Base-by-base conservation (phyloP, 2,888 invertebrate genomes). In the Yponomeuta evonymella region DNA sequence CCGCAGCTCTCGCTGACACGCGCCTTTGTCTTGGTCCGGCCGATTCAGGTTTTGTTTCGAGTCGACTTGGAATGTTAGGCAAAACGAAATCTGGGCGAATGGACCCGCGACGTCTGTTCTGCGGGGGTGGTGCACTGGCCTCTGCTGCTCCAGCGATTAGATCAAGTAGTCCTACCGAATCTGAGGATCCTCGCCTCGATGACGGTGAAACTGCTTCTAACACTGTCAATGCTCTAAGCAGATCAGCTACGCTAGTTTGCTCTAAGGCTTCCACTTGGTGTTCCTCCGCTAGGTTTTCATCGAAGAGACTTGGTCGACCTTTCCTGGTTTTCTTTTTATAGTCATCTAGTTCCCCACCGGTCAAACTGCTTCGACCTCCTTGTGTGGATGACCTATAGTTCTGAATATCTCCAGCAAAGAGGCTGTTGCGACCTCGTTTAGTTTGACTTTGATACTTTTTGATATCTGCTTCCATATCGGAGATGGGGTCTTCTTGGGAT, bases 181-280 rank as follows among this genome's bases (percentile, higher is more conserved):
- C 82, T 65, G 72, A 71, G 62, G 75, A 75, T 51, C 75, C 74
- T 11, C 73, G 74, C 36, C 76, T 74, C 70, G 76, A 79, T 71
- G 81, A 81, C 48, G 81, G 81, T 23, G 76, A 76, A 58, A 86
- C 88, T 6, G 91, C 90, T 75, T 92, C 90, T 75, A 97, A 90
- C n/a, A 95, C 94, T 68, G 96, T 95, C 69, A 97, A 86, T 0
- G 96, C 96, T 71, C 96, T 92, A 43, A 97, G 93, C 71, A 97
- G 93, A 85, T 97, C 97, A 1, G 96, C 97, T 15, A 97, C 93
- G 33, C 96, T 96, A 0, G 97, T 97, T 77, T 96, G 95, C 83
- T 97, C 97, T 71, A 97, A 87, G 12, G 96, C 93, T 78, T 94
- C 93, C 8, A 94, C 92, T 76, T 94, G 93, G 74, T 92, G 89